These are phyloP conservation scores for Lochmaea crataegi DNA, from an alignment of 2,888 invertebrate species.

Conservation along the genomic window DNA sequence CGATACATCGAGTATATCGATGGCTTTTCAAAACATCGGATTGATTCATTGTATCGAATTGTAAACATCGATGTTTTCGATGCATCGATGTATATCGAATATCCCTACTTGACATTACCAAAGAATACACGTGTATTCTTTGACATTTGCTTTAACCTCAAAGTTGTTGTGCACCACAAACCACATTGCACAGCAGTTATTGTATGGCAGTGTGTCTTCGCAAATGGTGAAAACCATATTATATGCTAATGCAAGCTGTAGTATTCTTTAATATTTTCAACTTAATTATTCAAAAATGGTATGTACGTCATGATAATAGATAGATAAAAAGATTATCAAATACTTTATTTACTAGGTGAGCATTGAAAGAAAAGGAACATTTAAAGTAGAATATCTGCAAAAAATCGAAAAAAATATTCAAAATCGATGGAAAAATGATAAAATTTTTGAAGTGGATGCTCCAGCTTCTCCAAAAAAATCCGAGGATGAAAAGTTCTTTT, in stretches of 20 bases:
- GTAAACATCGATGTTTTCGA: no score
- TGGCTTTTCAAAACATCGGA: no score
- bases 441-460: conserved; percentile 86
- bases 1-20: no score
- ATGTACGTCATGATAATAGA: neutral
- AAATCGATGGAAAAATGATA: conserved; percentile 84
- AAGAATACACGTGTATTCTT: no score
- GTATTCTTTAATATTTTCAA: neutral
- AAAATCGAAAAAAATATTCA: conserved; percentile 91
- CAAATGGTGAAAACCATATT: neutral
- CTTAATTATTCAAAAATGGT: neutral
- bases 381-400: conserved; percentile 92
- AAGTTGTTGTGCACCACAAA: no score
- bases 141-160: no score
- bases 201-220: no score
- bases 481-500: conserved; percentile 85
- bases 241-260: neutral
- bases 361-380: conserved; percentile 89
- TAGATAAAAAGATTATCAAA: neutral
- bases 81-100: no score
- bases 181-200: no score
- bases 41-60: no score
- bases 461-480: conserved; percentile 70
- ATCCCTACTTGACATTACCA: no score
- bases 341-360: conserved; percentile 49